Percentiles rank a stretch among this genome's conserved stretches.
Evolutionary conservation across 2,797 vertebrate genomes (phyloP).

Genomic region (Aldrovandia affinis): DNA sequence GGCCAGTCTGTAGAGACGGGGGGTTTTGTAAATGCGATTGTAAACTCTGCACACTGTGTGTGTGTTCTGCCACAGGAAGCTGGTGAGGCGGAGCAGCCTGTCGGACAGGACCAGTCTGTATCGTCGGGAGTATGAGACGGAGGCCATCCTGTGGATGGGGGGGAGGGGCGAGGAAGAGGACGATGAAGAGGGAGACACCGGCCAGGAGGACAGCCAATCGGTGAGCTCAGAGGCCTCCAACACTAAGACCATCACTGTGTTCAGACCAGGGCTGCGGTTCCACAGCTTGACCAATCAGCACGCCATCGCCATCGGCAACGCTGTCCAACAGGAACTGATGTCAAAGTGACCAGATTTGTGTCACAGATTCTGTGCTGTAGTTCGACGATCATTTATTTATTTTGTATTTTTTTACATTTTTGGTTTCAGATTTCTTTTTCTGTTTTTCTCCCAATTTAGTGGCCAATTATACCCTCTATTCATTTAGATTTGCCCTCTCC

Average conservation of each 20-base stretch:
- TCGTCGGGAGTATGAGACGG: constrained; percentile 94
- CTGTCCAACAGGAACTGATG: too few relatives aligned
- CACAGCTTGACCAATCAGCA: too few relatives aligned
- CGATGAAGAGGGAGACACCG: constrained; percentile 83
- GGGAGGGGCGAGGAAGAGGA: constrained; percentile 56
- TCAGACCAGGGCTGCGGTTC: neutral
- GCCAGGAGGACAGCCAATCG: constrained; percentile 84
- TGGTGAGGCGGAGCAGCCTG: constrained; percentile 93
- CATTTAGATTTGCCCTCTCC: too few relatives aligned
- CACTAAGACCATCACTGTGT: neutral
- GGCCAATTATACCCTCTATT: too few relatives aligned
- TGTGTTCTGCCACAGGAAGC: constrained; percentile 79
- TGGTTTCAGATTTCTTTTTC: too few relatives aligned
- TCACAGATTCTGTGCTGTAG: too few relatives aligned
- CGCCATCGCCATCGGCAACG: too few relatives aligned
- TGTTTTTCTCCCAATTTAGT: too few relatives aligned
- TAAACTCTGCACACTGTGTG: neutral
- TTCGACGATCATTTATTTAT: too few relatives aligned
- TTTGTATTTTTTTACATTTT: too few relatives aligned
- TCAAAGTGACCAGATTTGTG: too few relatives aligned
- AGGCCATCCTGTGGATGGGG: constrained; percentile 94
- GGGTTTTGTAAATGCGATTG: neutral
- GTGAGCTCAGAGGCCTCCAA: constrained; percentile 57
- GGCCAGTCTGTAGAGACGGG: too few relatives aligned
- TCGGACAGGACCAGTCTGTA: constrained; percentile 93